Base-by-base conservation (phyloP, 2,113 vertebrate species). In the Acanthochromis polyacanthus region DNA sequence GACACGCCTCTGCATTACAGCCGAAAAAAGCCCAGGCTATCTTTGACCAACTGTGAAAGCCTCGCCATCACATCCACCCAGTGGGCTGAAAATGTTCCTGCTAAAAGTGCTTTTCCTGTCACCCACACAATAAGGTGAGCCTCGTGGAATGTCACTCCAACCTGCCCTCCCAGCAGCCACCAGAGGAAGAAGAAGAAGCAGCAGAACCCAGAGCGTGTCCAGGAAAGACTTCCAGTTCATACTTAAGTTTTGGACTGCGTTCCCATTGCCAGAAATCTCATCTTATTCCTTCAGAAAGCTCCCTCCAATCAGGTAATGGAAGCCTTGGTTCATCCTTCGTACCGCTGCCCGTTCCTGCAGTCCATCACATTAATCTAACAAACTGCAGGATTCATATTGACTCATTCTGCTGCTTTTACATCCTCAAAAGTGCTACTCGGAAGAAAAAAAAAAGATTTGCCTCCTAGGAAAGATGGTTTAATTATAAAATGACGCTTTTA, bases 71-170 rank as follows among this genome's bases (percentile, higher is more conserved):
- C 67, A 61, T 77, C 46, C 56, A 53, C 32, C 74, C 67, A 69
- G 69, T 51, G 65, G 65, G 78, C 57, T n/a, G 10, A 74, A 81
- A 74, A 79, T 66, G 67, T 63, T 79, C 62, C 51, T 48, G 76
- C 60, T 84, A 75, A 85, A 81, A 88, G 74, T 84, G 71, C 75
- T 61, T 83, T 78, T 87, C 71, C 70, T 85, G 60, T 86, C 73
- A 80, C 81, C 72, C 59, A 82, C 81, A 81, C 85, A 82, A 80
- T 45, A 67, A 55, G 63, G 36, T 4, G 15, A 79, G 61, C 38
- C 75, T 82, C 14, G 9, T n/a, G 74, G 46, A 63, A 64, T 64
- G 22, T 38, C 30, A 57, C n/a, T 52, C 36, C 25, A 77, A 79
- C 43, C 56, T 50, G 51, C 55, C 74, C 52, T 50, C 32, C 12